Conservation (phyloP, 2,888 invertebrate genomes). For the Eilema sororculum region DNA sequence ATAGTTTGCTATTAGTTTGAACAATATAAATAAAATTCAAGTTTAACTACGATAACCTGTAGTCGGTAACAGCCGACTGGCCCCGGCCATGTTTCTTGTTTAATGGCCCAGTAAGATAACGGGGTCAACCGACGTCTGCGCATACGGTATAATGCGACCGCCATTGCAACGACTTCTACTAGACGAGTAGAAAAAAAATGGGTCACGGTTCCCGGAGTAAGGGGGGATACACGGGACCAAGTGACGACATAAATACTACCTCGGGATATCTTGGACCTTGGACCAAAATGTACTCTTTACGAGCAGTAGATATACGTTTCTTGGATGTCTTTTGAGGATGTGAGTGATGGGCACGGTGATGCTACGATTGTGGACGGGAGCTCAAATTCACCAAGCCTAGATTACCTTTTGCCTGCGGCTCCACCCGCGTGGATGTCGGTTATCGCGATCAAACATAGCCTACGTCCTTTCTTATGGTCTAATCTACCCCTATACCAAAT, state of each 20-base stretch:
- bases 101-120: constrained; percentile 43
- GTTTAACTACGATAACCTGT: constrained; percentile 22
- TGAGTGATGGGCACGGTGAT: too few species aligned
- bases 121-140: constrained; percentile 47
- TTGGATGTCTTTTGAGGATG: too few species aligned
- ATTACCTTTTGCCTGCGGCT: too few species aligned
- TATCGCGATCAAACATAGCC: too few species aligned
- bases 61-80: constrained; percentile 18
- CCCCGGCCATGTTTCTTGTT: constrained; percentile 44
- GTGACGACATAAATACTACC: not conserved
- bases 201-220: not conserved
- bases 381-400: too few species aligned
- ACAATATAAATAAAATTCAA: not conserved
- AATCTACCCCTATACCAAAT: too few species aligned
- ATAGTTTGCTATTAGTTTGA: not conserved
- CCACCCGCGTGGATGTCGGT: too few species aligned
- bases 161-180: not conserved
- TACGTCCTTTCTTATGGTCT: too few species aligned
- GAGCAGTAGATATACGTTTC: too few species aligned
- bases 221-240: not conserved
- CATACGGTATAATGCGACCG: constrained; percentile 22
- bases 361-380: too few species aligned
- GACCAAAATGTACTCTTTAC: too few species aligned
- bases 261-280: too few species aligned
- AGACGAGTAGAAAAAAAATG: not conserved